phyloP scores from a whole-genome alignment of 2,113 vertebrate genomes.

The Gavialis gangeticus region DNA sequence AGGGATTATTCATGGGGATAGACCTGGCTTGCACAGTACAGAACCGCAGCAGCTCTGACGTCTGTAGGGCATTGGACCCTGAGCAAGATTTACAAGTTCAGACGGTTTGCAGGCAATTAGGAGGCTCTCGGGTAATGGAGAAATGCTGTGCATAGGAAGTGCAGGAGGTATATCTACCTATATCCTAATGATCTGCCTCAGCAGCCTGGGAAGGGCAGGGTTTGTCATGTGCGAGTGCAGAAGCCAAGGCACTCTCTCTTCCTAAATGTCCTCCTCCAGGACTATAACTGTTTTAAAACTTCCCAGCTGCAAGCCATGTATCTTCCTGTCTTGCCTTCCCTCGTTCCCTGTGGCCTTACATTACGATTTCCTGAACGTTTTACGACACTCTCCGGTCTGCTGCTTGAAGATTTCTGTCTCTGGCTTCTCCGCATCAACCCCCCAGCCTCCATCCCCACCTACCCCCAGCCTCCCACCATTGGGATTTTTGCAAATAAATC shows the following conservation, averaged over 20 bases:
- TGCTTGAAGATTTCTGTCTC: neutral
- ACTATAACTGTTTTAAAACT: neutral
- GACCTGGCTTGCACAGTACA: too few species aligned
- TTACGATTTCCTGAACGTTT: neutral
- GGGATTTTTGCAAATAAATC: slow-evolving; percentile 29
- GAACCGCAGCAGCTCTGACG: neutral
- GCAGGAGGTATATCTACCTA: neutral
- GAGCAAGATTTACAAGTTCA: neutral
- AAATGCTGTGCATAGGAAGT: neutral
- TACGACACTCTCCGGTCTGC: neutral
- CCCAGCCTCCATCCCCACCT: neutral
- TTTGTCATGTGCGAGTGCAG: neutral
- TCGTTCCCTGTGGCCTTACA: neutral
- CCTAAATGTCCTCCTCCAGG: neutral
- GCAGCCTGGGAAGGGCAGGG: neutral
- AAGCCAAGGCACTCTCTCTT: neutral
- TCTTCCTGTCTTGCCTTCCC: neutral
- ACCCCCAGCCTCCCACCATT: neutral
- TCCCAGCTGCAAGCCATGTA: neutral
- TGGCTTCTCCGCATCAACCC: neutral
- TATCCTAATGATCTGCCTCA: too few species aligned
- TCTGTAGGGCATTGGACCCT: neutral
- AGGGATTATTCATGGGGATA: neutral
- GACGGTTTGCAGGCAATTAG: neutral
- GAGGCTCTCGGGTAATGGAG: too few species aligned